These are phyloP conservation scores for Prinia subflava DNA, from an alignment of 2,113 vertebrate genomes.

Conservation along the genomic window DNA sequence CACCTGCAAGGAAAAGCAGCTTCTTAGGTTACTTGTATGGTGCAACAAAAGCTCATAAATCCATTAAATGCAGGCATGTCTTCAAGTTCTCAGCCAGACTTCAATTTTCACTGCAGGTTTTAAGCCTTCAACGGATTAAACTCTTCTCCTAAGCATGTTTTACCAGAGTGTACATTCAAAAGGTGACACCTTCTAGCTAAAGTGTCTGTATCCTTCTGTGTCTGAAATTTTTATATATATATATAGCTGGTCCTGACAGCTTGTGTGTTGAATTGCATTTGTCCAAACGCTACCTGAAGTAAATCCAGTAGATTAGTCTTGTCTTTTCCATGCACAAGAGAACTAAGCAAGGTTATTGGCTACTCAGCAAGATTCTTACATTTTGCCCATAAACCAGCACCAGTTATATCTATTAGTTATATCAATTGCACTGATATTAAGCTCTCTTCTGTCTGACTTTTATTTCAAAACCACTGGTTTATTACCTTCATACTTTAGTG, in stretches of 20 bases:
- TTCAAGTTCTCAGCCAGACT: slow-evolving; percentile 14
- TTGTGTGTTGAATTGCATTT: not conserved
- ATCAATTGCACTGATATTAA: not conserved
- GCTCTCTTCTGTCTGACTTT: not conserved
- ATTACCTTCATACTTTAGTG: not conserved
- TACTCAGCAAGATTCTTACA: not conserved
- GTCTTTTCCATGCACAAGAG: not conserved
- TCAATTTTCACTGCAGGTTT: slow-evolving; percentile 35
- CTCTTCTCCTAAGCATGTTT: not conserved
- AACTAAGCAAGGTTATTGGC: not conserved
- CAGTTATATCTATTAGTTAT: not conserved
- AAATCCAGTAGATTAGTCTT: not conserved
- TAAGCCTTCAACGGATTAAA: slow-evolving; percentile 22
- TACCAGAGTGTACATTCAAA: not conserved
- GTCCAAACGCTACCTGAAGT: not conserved
- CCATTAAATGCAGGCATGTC: not conserved
- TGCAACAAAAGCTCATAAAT: slow-evolving; percentile 38
- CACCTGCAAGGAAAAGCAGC: slow-evolving; percentile 21
- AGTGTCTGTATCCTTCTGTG: not conserved
- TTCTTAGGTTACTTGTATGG: not conserved
- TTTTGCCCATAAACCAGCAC: not conserved
- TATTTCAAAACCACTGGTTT: not conserved
- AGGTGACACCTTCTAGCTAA: not conserved
- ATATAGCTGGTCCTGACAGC: not conserved
- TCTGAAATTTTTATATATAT: not conserved